Evolutionary conservation across 2,888 invertebrate genomes (phyloP).

Genomic region (Unio pictorum): DNA sequence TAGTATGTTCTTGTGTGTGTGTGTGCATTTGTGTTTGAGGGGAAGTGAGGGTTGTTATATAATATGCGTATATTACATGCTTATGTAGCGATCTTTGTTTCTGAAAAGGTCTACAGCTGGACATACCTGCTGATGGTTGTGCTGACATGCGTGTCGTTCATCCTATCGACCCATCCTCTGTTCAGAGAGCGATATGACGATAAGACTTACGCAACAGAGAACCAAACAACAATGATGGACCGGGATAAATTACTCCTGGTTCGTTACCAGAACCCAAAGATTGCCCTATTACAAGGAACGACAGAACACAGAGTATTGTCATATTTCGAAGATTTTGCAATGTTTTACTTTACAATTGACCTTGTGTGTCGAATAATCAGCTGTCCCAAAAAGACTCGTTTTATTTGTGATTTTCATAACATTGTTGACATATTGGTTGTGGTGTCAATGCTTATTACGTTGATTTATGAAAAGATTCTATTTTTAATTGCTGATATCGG

Average conservation of each 20-base stretch:
- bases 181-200: slow-evolving; percentile 19
- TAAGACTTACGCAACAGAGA: slow-evolving; percentile 8
- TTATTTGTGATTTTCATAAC: slow-evolving; percentile 38
- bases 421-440: slow-evolving; percentile 37
- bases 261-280: slow-evolving; percentile 13
- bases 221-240: slow-evolving; percentile 8
- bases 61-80: no score
- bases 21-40: no score
- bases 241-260: slow-evolving; percentile 9
- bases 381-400: slow-evolving; percentile 36
- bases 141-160: slow-evolving; percentile 31
- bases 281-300: slow-evolving; percentile 16
- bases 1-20: no score
- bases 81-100: no score
- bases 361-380: slow-evolving; percentile 44
- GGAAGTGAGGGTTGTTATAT: no score
- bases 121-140: slow-evolving; percentile 31
- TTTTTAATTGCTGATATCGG: not conserved
- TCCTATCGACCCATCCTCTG: slow-evolving; percentile 26
- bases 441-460: slow-evolving; percentile 23
- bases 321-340: slow-evolving; percentile 46
- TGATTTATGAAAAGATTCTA: not conserved
- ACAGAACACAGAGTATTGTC: slow-evolving; percentile 31
- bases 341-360: slow-evolving; percentile 59
- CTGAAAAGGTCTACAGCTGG: slow-evolving; percentile 26